Base-by-base conservation (phyloP, 2,797 vertebrate species). In the Melanotaenia boesemani region DNA sequence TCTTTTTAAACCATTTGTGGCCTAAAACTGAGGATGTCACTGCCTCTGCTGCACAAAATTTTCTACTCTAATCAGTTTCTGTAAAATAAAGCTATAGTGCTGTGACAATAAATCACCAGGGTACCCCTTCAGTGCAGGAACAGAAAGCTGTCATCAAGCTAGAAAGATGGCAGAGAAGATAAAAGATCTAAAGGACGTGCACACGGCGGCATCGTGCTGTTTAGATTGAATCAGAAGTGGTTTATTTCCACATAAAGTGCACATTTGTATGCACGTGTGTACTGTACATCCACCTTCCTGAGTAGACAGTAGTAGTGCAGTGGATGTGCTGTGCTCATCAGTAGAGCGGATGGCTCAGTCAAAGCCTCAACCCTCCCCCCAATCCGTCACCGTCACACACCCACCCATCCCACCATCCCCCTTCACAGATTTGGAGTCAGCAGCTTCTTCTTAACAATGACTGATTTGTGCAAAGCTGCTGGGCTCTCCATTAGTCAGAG, bases 401-500 rank as follows among this genome's bases (percentile, higher is more conserved):
- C 83, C 60, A 63, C 30, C 52, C 67, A 64, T 67, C 77, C 69
- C 58, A 71, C 69, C 74, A 63, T 82, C 84, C 85, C 88, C 89
- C 85, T 74, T 71, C 80, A 81, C 80, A 91, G 86, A 89, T 91
- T 89, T 85, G 72, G 87, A 93, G 92, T 93, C 91, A 93, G 93
- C 92, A 93, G 89, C 91, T 91, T 92, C 87, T 80, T 85, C 78
- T 74, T 82, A 85, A 90, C 86, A 91, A 83, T 91, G 88, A 92
- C 82, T 79, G 87, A 92, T 92, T 80, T 72, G 67, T 52, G 63
- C 66, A 37, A 55, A 79, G 76, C 84, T 82, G 67, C 48, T 79
- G 34, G 74, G 77, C 77, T 76, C 77, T 84, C 80, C 78, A 76
- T 70, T 63, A 74, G 44, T 46, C 70, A 32, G 61, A 67, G 63